These are phyloP conservation scores for Ischnura elegans DNA, from an alignment of 2,888 invertebrate species.

Conservation along the genomic window DNA sequence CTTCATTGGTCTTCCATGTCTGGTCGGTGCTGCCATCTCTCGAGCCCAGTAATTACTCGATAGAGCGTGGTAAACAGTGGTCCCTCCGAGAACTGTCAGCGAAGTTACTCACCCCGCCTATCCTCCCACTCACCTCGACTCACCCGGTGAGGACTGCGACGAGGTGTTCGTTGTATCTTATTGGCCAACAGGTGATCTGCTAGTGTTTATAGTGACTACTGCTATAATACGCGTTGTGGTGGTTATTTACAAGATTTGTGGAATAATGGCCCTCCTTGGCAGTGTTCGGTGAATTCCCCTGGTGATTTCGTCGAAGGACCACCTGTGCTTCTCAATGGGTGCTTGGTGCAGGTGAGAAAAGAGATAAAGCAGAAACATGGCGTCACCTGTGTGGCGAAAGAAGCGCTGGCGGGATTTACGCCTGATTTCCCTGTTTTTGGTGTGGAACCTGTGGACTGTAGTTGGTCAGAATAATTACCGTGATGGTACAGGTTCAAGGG, in stretches of 20 bases:
- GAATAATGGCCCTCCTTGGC: not conserved
- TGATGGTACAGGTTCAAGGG: slow-evolving; percentile 9
- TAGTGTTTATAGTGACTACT: not conserved
- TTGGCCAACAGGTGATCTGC: slow-evolving; percentile 36
- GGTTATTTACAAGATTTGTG: not conserved
- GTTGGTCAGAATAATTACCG: slow-evolving; percentile 43
- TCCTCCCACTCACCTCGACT: slow-evolving; percentile 1
- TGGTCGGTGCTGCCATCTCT: slow-evolving; percentile 25
- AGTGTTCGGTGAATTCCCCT: not conserved
- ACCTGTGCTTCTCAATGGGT: slow-evolving; percentile 40
- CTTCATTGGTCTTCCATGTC: slow-evolving; percentile 12
- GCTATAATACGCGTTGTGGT: not conserved
- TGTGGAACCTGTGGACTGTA: not conserved
- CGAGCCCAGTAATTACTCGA: not conserved
- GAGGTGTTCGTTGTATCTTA: not conserved
- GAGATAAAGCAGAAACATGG: slow-evolving; percentile 58
- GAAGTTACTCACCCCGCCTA: slow-evolving; percentile 54
- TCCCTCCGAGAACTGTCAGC: not conserved
- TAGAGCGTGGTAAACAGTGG: slow-evolving; percentile 2
- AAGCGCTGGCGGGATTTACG: slow-evolving; percentile 55
- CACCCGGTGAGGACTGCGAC: not conserved
- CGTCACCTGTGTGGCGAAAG: slow-evolving; percentile 61
- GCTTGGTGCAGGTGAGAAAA: slow-evolving; percentile 43
- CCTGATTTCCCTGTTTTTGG: not conserved
- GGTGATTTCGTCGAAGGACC: not conserved